Conservation (phyloP, 2,113 vertebrate genomes). For the Aegithalos caudatus region DNA sequence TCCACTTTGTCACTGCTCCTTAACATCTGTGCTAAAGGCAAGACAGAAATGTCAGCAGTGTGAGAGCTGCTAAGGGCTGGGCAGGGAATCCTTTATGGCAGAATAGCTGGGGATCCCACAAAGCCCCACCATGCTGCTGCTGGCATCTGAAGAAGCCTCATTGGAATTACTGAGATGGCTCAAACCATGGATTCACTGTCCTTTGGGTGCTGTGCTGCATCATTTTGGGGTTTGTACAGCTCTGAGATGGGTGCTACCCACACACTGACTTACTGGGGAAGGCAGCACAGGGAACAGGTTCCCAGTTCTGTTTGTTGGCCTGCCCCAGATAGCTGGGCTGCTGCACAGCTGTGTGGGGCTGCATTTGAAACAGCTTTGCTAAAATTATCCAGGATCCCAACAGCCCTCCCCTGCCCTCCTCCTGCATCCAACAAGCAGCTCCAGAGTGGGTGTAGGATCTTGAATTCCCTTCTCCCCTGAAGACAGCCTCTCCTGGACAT, state of each 20-base stretch:
- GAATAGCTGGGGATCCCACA: not conserved
- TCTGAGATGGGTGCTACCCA: not conserved
- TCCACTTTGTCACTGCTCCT: not conserved
- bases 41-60: not conserved
- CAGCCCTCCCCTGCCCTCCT: not conserved
- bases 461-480: not conserved
- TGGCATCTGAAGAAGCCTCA: not conserved
- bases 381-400: not conserved
- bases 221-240: not conserved
- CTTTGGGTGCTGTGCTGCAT: not conserved
- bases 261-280: not conserved
- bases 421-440: not conserved
- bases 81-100: not conserved
- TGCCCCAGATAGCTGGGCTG: not conserved
- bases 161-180: not conserved
- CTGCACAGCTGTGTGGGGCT: not conserved
- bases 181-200: rapidly evolving
- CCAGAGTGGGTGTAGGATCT: not conserved
- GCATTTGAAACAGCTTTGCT: not conserved
- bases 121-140: not conserved
- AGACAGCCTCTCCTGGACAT: not conserved
- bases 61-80: not conserved
- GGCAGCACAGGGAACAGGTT: not conserved
- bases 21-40: rapidly evolving
- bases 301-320: not conserved